Evolutionary conservation across 2,797 vertebrate genomes (phyloP).

Genomic region (Paramormyrops hopkinsi): DNA sequence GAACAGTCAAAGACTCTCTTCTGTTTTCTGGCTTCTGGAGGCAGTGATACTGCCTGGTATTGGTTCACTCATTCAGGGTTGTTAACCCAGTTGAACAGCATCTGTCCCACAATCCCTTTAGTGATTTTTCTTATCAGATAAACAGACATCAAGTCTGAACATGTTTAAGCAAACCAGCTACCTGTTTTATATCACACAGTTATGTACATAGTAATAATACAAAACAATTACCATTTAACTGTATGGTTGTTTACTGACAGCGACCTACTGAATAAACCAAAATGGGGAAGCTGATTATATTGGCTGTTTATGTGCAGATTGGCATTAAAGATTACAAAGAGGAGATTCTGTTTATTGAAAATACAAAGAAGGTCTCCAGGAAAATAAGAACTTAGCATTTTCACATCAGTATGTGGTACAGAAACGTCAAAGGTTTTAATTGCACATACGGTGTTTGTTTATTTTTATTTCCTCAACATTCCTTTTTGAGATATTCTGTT

Average conservation of each 20-base stretch:
- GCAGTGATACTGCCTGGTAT: neutral
- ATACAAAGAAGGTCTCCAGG: neutral
- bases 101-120: neutral
- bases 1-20: neutral
- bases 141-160: neutral
- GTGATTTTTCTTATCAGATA: neutral
- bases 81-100: neutral
- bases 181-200: neutral
- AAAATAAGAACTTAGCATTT: neutral
- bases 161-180: neutral
- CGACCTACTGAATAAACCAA: neutral
- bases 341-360: neutral
- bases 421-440: neutral
- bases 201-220: neutral
- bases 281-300: neutral
- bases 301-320: neutral
- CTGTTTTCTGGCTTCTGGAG: neutral
- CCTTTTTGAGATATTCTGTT: neutral
- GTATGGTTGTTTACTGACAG: neutral
- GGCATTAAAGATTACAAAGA: neutral
- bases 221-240: neutral
- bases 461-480: neutral
- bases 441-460: neutral
- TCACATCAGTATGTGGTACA: neutral
- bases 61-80: neutral